These are phyloP conservation scores for Lathamus discolor DNA, from an alignment of 2,113 vertebrate species.

Conservation along the genomic window DNA sequence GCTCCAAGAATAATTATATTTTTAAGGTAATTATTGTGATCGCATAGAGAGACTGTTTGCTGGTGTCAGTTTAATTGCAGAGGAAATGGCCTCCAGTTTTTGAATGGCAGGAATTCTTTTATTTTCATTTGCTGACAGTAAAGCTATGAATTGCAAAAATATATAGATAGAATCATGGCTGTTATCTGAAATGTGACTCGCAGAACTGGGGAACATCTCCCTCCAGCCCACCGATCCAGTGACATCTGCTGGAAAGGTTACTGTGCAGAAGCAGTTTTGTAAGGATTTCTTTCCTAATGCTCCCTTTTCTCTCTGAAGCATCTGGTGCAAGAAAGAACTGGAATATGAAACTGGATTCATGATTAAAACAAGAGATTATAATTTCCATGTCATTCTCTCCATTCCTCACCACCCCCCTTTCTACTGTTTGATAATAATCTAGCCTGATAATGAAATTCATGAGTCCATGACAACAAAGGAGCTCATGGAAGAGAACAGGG, in stretches of 20 bases:
- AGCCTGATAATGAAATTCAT: conserved; percentile 62
- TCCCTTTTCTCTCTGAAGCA: conserved; percentile 35
- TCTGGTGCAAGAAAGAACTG: background rate
- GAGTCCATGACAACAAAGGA: conserved; percentile 17
- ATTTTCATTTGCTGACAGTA: background rate
- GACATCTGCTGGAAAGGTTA: conserved; percentile 27
- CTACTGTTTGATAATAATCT: conserved; percentile 60
- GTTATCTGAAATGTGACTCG: background rate
- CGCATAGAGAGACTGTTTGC: background rate
- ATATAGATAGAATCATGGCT: background rate
- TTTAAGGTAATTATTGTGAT: conserved; percentile 57
- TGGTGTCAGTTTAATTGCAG: conserved; percentile 55
- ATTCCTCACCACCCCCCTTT: background rate
- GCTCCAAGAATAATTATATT: conserved; percentile 37
- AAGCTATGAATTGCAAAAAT: background rate
- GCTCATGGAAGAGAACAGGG: background rate
- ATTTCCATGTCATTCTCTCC: background rate
- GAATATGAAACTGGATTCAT: conserved; percentile 30
- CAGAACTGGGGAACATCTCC: background rate
- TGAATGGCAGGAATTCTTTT: background rate
- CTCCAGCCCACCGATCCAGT: background rate
- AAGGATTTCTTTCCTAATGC: conserved; percentile 28
- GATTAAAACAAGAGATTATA: conserved; percentile 41
- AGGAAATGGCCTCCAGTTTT: conserved; percentile 45
- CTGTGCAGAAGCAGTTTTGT: background rate